Base-by-base conservation (phyloP, 2,888 invertebrate genomes). In the Ophraella communa region DNA sequence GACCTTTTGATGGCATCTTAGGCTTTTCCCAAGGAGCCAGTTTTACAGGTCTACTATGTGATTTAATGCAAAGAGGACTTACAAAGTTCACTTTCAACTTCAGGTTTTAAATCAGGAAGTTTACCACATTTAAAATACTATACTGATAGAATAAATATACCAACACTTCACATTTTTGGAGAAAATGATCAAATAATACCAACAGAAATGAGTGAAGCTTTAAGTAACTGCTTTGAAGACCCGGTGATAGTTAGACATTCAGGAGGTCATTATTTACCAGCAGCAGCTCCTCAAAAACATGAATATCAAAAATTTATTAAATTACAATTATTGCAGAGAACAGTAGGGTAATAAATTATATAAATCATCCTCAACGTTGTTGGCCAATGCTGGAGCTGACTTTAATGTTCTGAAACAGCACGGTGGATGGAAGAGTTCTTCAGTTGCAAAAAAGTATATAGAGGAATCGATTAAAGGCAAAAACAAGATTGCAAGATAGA, bases 21-120 rank as follows among this genome's bases (percentile, higher is more conserved):
- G 96, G 95, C 0, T 97, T 97, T 82, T 96, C 96, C 33, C 97
- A 97, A 81, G 97, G 97, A 30, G 96, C 94, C 47, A 91, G 95
- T 66, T 89, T 97, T 76, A 90, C 90, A 3, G 92, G 93, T 2
- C 81, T 97, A 24, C 81, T 97, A 35, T 92, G 95, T 80, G 90
- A 91, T 53, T 87, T 94, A 84, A 89, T 90, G 69, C 87, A 93
- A 75, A 87, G 88, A 79, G 88, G 90, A 82, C 87, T 91, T 77
- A 83, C 89, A 44, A 84, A 86, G 14, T 87, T 89, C 65, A 85
- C 88, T 71, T 94, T 95, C 75, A 86, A 91, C 72, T 66, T 91
- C 95, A 21, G 94, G 94, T 1, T 96, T 95, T 78, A 88, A 91
- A 70, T 95, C 95, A 17, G 88, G 90, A 17, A 92, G 92, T 74